Percentiles rank a stretch among this genome's conserved stretches.
These are phyloP conservation scores for Tachina fera DNA, from an alignment of 2,888 invertebrate genomes.

Conservation along the genomic window DNA sequence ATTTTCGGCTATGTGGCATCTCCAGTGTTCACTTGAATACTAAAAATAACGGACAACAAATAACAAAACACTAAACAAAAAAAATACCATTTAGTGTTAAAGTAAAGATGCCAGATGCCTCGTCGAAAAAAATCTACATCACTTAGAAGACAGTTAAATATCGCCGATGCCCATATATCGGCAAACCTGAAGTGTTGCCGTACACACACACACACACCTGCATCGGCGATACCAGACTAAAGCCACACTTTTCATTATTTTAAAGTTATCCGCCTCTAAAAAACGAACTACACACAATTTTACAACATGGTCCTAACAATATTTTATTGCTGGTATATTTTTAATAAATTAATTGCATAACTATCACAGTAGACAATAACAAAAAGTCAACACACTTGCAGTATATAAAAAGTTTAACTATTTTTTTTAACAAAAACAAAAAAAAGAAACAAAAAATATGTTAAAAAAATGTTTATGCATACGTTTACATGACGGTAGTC, in stretches of 20 bases:
- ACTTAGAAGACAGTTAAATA: too few species aligned
- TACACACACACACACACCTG: too few species aligned
- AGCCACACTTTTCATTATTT: not conserved
- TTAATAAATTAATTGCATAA: constrained; percentile 61
- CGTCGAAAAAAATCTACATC: too few species aligned
- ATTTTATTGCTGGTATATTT: constrained; percentile 14
- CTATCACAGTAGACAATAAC: constrained; percentile 28
- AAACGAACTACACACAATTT: not conserved
- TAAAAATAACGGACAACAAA: too few species aligned
- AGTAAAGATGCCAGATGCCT: too few species aligned
- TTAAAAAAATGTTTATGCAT: constrained; percentile 1
- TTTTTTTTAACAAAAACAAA: not conserved
- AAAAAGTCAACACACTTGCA: constrained; percentile 59
- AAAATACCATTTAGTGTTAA: too few species aligned
- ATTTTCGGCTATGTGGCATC: too few species aligned
- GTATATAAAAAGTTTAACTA: constrained; percentile 24
- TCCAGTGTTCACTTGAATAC: too few species aligned
- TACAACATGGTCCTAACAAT: not conserved
- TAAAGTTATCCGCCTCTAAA: not conserved
- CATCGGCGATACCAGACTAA: too few species aligned
- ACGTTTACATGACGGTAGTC: constrained; percentile 21
- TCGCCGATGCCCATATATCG: too few species aligned
- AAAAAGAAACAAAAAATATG: constrained; percentile 3
- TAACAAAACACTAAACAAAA: too few species aligned
- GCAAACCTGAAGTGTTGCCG: too few species aligned